Evolutionary conservation across 2,888 invertebrate species (phyloP), one percentile per base, ranked within the genome.

Genomic region (Megalurothrips usitatus): DNA sequence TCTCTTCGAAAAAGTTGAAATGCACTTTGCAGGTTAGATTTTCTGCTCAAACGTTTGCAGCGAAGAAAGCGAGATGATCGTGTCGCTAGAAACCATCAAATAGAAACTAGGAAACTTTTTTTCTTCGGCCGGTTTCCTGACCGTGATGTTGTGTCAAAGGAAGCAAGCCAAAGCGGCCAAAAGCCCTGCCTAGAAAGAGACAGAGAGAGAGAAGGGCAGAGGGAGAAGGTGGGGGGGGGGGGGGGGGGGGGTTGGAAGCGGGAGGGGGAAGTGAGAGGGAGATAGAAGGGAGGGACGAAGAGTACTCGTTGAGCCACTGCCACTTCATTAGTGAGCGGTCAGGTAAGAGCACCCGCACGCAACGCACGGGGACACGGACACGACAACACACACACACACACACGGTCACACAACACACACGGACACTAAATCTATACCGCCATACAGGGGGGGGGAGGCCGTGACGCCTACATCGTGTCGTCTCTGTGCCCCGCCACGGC

Each of bases 251-350:
- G 63, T 17, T 17, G 8, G 63, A 8, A 23, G 11, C 9, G 4
- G 4, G 23, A 23, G 23, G 68, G 4, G 68, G 23, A 23, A 63
- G 63, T n/a, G 63, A 63, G 68, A 3, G 68, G 23, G 68, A 68
- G 68, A 68, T 1, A 68, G 68, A 68, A 68, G 63, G 19, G 63
- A 63, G 63, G n/a, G 63, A 23, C n/a, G 11, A 23, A 14, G 58
- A n/a, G 17, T 58, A 58, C 58, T 58, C 58, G 58, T 58, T 58
- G 58, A 58, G 58, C 58, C 58, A 58, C 58, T 58, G 58, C 58
- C 58, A 58, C 58, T 58, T 58, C 58, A 58, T 58, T 58, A 58
- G 58, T 58, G 58, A 58, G 58, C 68, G 23, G 23, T 23, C 68
- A 68, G 68, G 68, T 23, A n/a, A 68, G 23, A 23, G 68, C 68